Conservation (phyloP, 1,140 invertebrate species). For the Calosoma granatense region DNA sequence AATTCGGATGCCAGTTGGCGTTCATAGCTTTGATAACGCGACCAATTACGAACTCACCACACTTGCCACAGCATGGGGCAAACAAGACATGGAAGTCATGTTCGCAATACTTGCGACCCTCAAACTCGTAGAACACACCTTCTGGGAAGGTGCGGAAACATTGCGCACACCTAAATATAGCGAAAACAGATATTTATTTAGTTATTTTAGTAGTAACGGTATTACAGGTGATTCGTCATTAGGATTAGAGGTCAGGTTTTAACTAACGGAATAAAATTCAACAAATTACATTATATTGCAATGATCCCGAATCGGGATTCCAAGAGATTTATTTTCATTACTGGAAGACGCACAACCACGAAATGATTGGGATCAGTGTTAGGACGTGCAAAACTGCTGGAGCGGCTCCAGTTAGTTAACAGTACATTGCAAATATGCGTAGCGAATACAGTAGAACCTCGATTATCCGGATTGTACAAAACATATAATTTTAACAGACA, state of each 20-base stretch:
- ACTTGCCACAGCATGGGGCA: conserved; percentile 96
- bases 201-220: background rate
- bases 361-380: no score
- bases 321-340: no score
- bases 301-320: no score
- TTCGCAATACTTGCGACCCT: conserved; percentile 98
- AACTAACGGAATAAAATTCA: no score
- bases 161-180: conserved; percentile 96
- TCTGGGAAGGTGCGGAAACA: conserved; percentile 97
- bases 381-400: no score
- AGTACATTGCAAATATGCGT: no score
- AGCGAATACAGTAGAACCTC: no score
- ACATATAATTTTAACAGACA: no score
- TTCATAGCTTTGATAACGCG: conserved; percentile 99
- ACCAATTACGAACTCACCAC: conserved; percentile 93
- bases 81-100: conserved; percentile 98
- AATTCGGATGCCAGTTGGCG: conserved; percentile 94
- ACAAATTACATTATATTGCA: no score
- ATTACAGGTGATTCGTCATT: conserved; percentile 4
- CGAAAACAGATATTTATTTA: conserved; percentile 21
- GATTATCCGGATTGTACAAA: background rate
- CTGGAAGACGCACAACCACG: no score
- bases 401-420: no score
- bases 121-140: conserved; percentile 98
- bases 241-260: background rate